Percentiles rank a stretch among this genome's conserved stretches.
phyloP scores from a whole-genome alignment of 2,113 vertebrate genomes.

The Eulemur macaco region DNA sequence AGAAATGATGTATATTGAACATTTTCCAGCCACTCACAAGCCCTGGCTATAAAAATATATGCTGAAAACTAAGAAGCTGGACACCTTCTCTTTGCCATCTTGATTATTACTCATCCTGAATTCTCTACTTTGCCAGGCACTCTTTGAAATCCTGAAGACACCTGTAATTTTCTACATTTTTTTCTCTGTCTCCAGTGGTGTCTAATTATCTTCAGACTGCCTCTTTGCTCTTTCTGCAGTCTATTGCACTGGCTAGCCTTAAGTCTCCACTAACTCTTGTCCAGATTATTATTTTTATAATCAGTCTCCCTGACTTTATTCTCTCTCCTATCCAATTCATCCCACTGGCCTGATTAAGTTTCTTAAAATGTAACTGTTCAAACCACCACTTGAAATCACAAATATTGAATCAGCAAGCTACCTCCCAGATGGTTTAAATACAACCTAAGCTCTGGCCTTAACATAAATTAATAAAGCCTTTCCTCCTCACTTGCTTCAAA shows the following conservation, averaged over 20 bases:
- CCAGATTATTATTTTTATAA: constrained; percentile 23
- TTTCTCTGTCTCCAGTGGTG: background rate
- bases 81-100: background rate
- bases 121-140: background rate
- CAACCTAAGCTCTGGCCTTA: background rate
- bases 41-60: background rate
- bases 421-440: background rate
- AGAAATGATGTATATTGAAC: background rate
- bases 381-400: background rate
- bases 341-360: background rate
- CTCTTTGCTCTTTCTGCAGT: background rate
- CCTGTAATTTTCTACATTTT: background rate
- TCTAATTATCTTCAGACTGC: background rate
- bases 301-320: background rate
- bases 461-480: background rate
- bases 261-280: background rate
- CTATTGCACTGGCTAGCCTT: background rate
- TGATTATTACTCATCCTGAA: background rate
- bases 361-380: constrained; percentile 13
- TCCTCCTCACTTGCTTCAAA: background rate
- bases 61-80: background rate
- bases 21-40: background rate
- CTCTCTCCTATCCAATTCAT: background rate
- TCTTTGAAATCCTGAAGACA: background rate
- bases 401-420: background rate